Conservation (phyloP, 2,888 invertebrate species). For the Synergus gifuensis region DNA sequence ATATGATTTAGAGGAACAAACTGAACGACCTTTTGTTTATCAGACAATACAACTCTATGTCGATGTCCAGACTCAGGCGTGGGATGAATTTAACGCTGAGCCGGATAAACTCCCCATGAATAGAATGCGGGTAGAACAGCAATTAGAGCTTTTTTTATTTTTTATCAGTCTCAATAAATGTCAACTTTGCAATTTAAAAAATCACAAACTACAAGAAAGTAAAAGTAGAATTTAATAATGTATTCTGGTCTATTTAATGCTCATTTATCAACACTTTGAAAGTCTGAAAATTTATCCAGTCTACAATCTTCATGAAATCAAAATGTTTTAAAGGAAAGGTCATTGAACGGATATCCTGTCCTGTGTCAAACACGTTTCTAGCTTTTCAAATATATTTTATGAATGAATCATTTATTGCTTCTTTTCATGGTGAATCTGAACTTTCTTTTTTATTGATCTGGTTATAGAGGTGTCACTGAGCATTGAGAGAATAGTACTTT, state of each 20-base stretch:
- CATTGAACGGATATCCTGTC: not conserved
- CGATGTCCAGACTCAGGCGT: not conserved
- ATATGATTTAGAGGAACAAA: not conserved
- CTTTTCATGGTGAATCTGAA: not conserved
- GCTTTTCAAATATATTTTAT: too few relatives aligned
- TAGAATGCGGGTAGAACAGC: not conserved
- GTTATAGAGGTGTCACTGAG: not conserved
- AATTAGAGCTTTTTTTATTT: not conserved
- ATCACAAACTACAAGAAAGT: too few relatives aligned
- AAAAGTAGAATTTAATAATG: too few relatives aligned
- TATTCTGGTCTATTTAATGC: too few relatives aligned
- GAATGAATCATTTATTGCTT: not conserved
- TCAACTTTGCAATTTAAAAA: too few relatives aligned
- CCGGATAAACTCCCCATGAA: not conserved
- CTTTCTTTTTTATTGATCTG: slow-evolving; percentile 3
- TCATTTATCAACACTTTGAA: too few relatives aligned
- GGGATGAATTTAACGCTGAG: not conserved
- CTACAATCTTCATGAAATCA: not conserved
- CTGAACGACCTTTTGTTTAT: not conserved
- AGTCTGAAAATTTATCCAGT: too few relatives aligned
- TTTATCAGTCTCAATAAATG: not conserved
- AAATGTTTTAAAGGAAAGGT: not conserved
- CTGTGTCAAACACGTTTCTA: not conserved
- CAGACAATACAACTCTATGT: slow-evolving; percentile 20
- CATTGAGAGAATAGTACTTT: not conserved